These are phyloP conservation scores for Drepana arcuata DNA, from an alignment of 1,140 invertebrate species.

Conservation along the genomic window DNA sequence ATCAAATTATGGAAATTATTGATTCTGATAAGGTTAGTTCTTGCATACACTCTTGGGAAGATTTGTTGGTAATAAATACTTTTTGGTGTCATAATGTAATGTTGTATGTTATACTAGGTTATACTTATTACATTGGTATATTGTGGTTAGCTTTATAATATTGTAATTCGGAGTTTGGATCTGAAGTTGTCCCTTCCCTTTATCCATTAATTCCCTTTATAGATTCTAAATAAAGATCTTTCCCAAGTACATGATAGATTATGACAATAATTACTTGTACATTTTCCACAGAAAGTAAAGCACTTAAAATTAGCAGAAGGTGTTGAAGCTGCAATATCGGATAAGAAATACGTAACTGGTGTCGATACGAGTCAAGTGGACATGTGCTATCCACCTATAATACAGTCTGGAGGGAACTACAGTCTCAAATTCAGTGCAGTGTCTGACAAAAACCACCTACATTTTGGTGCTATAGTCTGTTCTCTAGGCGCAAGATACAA, in stretches of 20 bases:
- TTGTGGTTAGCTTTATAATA: too few species aligned
- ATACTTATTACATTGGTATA: too few species aligned
- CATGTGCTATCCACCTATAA: slow-evolving; percentile 98
- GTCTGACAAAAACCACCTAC: slow-evolving; percentile 94
- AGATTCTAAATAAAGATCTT: too few species aligned
- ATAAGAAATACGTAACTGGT: slow-evolving; percentile 95
- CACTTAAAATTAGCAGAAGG: slow-evolving; percentile 96
- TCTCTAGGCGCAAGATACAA: slow-evolving; percentile 96
- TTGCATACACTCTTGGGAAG: neutral
- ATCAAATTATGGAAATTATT: slow-evolving; percentile 99
- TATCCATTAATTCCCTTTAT: too few species aligned
- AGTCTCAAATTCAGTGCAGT: slow-evolving; percentile 96
- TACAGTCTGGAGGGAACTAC: slow-evolving; percentile 98
- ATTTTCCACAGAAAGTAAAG: slow-evolving; percentile 87
- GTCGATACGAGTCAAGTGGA: slow-evolving; percentile 92
- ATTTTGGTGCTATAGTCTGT: slow-evolving; percentile 97
- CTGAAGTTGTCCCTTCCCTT: too few species aligned
- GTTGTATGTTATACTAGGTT: too few species aligned
- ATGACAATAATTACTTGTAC: too few species aligned
- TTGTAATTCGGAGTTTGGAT: too few species aligned
- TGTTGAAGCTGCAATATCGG: slow-evolving; percentile 90
- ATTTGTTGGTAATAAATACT: neutral
- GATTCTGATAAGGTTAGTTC: slow-evolving; percentile 91
- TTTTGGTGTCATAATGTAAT: too few species aligned
- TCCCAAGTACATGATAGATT: too few species aligned